These are phyloP conservation scores for Manis pentadactyla DNA, from an alignment of 2,797 vertebrate genomes.

Conservation along the genomic window DNA sequence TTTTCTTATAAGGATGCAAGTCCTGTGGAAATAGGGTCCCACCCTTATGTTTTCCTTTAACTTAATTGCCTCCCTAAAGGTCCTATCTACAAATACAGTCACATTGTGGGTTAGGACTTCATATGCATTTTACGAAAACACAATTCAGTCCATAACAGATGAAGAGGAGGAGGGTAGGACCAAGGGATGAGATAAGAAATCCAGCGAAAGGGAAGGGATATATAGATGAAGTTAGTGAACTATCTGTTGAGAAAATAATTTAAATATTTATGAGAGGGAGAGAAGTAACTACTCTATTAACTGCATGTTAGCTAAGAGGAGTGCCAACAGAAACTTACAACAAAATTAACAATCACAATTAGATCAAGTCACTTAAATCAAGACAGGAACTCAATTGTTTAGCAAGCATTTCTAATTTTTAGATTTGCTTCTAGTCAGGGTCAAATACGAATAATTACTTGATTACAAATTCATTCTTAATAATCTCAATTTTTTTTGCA, in stretches of 20 bases:
- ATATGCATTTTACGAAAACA: conserved; percentile 6
- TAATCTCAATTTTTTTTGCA: neutral
- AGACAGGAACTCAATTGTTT: neutral
- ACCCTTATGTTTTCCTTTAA: neutral
- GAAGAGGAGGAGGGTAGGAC: neutral
- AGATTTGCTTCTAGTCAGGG: neutral
- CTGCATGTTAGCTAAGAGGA: neutral
- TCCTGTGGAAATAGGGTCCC: neutral
- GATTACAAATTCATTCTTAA: neutral
- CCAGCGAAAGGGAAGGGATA: neutral
- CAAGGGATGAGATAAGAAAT: neutral
- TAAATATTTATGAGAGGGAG: neutral
- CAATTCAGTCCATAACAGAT: neutral
- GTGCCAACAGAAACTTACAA: neutral
- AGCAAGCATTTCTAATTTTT: neutral
- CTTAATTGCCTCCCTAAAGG: neutral
- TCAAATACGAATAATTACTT: neutral
- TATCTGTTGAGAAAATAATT: neutral
- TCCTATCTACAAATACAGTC: neutral
- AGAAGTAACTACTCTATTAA: neutral
- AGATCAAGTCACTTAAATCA: neutral
- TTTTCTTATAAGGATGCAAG: neutral
- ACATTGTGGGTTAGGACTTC: neutral
- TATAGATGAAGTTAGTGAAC: neutral
- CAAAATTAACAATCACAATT: neutral